Percentiles rank a stretch among this genome's conserved stretches.
Evolutionary conservation across 1,140 invertebrate genomes (phyloP).

Genomic region (honey bee (Apis mellifera)): Amel_HAv3.1 CM009932.2:11516001-11516500

Average conservation of each 20-base stretch:
- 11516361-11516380: slow-evolving; percentile 44
- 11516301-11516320: slow-evolving; percentile 25
- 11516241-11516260: no score
- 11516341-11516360: slow-evolving; percentile 59
- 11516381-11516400: slow-evolving; percentile 58
- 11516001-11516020: slow-evolving; percentile 76
- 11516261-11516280: slow-evolving; percentile 28
- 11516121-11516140: no score
- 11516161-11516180: no score
- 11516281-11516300: slow-evolving; percentile 42
- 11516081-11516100: neutral
- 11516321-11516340: slow-evolving; percentile 57
- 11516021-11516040: slow-evolving; percentile 48
- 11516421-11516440: neutral
- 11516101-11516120: neutral
- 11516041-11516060: slow-evolving; percentile 40
- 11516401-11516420: slow-evolving; percentile 68
- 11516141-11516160: neutral
- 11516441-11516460: neutral
- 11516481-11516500: slow-evolving; percentile 8
- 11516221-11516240: neutral
- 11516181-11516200: neutral
- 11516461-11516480: neutral
- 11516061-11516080: slow-evolving; percentile 7
- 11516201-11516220: neutral